Conservation (phyloP, 2,113 vertebrate genomes). For the Pteropus alecto region DNA sequence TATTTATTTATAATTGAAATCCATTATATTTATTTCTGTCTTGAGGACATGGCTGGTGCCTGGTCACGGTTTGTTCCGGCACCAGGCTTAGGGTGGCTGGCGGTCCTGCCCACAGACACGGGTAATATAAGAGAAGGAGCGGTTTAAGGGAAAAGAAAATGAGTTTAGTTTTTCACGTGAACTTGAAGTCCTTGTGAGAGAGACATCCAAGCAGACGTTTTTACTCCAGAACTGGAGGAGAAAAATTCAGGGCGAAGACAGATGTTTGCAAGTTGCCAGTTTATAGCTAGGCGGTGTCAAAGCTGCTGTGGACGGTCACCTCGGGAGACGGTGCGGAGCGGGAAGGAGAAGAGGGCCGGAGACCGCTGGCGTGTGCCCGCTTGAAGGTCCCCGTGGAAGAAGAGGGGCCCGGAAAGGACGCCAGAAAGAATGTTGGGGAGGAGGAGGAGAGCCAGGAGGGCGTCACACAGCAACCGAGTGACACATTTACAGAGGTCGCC, state of each 20-base stretch:
- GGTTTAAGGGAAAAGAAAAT: background rate
- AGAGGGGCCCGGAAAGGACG: background rate
- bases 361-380: background rate
- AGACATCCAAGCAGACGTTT: background rate
- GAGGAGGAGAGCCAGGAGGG: background rate
- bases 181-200: background rate
- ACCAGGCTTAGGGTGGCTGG: background rate
- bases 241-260: background rate
- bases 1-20: slow-evolving; percentile 20
- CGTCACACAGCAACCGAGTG: background rate
- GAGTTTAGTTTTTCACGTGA: background rate
- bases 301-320: background rate
- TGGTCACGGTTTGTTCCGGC: background rate
- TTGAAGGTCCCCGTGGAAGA: background rate
- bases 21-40: background rate
- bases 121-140: background rate
- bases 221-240: background rate
- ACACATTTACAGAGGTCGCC: background rate
- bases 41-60: background rate
- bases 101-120: background rate
- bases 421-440: background rate
- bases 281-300: background rate
- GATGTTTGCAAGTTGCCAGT: background rate
- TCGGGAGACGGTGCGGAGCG: background rate
- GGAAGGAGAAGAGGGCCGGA: background rate